Evolutionary conservation across 2,888 invertebrate species (phyloP).

Genomic region (Rutpela maculata): DNA sequence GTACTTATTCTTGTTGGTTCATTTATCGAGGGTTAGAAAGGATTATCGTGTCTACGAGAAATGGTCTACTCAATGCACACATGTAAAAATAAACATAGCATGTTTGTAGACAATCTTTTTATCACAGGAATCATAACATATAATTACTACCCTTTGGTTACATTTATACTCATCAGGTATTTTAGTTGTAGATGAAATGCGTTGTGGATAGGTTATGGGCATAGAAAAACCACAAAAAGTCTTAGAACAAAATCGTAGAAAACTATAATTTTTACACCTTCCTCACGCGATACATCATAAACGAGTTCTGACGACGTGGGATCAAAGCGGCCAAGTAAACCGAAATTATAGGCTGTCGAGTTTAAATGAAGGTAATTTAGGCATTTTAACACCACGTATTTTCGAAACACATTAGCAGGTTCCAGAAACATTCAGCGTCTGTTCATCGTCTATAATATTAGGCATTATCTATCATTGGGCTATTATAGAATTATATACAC

Average conservation of each 20-base stretch:
- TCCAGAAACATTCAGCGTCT: slow-evolving; percentile 61
- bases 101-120: not conserved
- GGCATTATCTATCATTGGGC: slow-evolving; percentile 47
- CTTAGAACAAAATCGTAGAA: slow-evolving; percentile 47
- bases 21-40: no score
- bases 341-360: slow-evolving; percentile 73
- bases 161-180: slow-evolving; percentile 10
- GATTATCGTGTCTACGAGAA: no score
- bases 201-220: not conserved
- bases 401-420: slow-evolving; percentile 67
- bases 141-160: not conserved
- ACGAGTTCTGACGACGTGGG: slow-evolving; percentile 60
- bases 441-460: slow-evolving; percentile 52
- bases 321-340: slow-evolving; percentile 68
- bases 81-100: no score
- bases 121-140: not conserved
- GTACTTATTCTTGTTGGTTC: no score
- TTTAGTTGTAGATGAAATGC: not conserved
- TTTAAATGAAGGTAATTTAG: slow-evolving; percentile 72
- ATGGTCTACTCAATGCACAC: no score
- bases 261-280: slow-evolving; percentile 70
- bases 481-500: slow-evolving; percentile 37
- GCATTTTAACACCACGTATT: slow-evolving; percentile 71
- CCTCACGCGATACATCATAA: slow-evolving; percentile 66
- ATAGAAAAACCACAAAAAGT: slow-evolving; percentile 26